These are phyloP conservation scores for Drosophila tanythrix DNA, from an alignment of 2,888 invertebrate species.

Conservation along the genomic window DNA sequence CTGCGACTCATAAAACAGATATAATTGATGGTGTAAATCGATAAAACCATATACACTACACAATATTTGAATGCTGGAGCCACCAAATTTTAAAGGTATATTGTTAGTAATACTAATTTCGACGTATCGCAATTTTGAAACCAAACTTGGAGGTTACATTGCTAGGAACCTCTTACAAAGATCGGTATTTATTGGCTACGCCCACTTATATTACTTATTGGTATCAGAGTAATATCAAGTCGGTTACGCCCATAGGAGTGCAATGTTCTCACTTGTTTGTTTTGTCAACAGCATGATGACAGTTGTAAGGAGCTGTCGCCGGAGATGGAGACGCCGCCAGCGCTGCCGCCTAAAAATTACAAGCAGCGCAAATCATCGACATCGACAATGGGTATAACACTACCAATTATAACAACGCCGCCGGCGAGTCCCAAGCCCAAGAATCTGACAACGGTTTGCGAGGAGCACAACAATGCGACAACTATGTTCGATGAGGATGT, in stretches of 20 bases:
- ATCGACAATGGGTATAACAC: constrained; percentile 83
- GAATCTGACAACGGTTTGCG: constrained; percentile 83
- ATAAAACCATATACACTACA: not conserved
- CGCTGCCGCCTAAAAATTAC: constrained; percentile 87
- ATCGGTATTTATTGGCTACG: not conserved
- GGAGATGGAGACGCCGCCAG: constrained; percentile 86
- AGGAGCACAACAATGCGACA: constrained; percentile 75
- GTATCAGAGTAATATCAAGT: not conserved
- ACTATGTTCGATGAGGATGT: constrained; percentile 1
- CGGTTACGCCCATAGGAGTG: not conserved
- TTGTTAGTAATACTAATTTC: not conserved
- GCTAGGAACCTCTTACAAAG: not conserved
- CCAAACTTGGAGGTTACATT: no score
- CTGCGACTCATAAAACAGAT: not conserved
- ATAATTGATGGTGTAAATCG: not conserved
- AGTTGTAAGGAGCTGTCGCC: constrained; percentile 76
- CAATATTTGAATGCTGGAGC: not conserved
- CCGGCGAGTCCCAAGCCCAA: constrained; percentile 84
- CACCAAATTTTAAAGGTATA: not conserved
- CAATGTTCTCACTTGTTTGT: constrained; percentile 1
- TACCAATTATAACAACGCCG: constrained; percentile 76
- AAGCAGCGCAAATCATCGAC: constrained; percentile 80
- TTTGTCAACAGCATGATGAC: constrained; percentile 51
- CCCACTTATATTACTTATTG: not conserved
- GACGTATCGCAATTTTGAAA: not conserved